Conservation (phyloP, 1,140 invertebrate genomes). For the Brachystomella parvula region DNA sequence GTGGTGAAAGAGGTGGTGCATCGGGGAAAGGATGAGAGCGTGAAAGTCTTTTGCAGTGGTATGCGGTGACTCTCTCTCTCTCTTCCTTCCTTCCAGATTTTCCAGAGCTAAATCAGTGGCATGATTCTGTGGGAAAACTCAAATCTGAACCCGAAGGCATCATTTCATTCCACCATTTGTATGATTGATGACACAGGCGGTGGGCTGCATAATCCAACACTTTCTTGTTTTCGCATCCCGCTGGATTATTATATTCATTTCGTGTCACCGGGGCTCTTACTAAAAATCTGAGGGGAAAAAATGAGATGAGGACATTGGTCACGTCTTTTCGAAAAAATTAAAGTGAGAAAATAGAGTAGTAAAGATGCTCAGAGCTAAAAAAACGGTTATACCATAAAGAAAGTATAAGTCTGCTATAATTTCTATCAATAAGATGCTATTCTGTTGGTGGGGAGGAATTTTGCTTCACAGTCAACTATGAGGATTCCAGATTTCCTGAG, state of each 20-base stretch:
- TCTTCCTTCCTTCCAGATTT: neutral
- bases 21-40: constrained; percentile 12
- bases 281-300: no score
- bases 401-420: constrained; percentile 8
- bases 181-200: constrained; percentile 39
- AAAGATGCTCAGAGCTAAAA: no score
- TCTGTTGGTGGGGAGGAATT: no score
- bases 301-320: no score
- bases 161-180: constrained; percentile 36
- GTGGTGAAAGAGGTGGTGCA: no score
- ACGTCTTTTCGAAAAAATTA: no score
- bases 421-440: no score
- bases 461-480: no score
- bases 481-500: no score
- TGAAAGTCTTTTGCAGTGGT: neutral
- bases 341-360: no score
- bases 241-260: constrained; percentile 33
- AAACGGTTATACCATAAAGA: no score
- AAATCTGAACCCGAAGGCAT: constrained; percentile 32
- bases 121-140: constrained; percentile 13
- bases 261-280: constrained; percentile 1
- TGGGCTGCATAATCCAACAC: constrained; percentile 36
- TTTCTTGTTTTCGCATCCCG: constrained; percentile 35
- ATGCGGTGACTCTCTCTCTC: neutral
- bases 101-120: neutral